phyloP scores from a whole-genome alignment of 2,797 vertebrate genomes.

The Trichosurus vulpecula region DNA sequence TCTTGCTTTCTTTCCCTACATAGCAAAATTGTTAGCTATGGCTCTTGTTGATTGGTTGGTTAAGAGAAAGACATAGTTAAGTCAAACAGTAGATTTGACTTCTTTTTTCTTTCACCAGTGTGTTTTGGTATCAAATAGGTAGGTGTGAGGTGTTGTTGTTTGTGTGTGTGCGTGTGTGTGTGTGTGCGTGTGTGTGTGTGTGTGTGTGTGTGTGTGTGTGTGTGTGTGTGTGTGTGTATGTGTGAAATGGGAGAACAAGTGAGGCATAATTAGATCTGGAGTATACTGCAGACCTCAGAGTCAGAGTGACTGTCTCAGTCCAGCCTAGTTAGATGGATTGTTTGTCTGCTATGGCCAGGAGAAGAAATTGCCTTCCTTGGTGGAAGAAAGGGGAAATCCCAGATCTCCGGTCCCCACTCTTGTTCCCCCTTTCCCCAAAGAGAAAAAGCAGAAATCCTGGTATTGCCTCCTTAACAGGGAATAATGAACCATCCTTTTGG shows the following conservation, averaged over 20 bases:
- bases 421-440: background rate
- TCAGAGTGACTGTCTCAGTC: background rate
- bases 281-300: background rate
- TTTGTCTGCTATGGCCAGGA: background rate
- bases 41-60: background rate
- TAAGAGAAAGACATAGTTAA: background rate
- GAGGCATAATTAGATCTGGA: background rate
- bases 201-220: no score
- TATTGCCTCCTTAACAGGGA: no score
- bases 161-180: no score
- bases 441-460: background rate
- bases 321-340: background rate
- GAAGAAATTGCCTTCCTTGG: background rate
- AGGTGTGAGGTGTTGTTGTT: background rate
- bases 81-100: background rate
- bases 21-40: background rate
- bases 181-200: no score
- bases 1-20: background rate
- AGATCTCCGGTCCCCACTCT: background rate
- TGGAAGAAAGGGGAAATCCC: background rate
- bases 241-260: background rate
- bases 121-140: background rate
- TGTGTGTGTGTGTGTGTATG: no score
- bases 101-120: background rate
- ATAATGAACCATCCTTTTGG: background rate